Evolutionary conservation across 1,140 invertebrate species (phyloP), one percentile per base, ranked within the genome.

Genomic region (Oscheius sp.): DNA sequence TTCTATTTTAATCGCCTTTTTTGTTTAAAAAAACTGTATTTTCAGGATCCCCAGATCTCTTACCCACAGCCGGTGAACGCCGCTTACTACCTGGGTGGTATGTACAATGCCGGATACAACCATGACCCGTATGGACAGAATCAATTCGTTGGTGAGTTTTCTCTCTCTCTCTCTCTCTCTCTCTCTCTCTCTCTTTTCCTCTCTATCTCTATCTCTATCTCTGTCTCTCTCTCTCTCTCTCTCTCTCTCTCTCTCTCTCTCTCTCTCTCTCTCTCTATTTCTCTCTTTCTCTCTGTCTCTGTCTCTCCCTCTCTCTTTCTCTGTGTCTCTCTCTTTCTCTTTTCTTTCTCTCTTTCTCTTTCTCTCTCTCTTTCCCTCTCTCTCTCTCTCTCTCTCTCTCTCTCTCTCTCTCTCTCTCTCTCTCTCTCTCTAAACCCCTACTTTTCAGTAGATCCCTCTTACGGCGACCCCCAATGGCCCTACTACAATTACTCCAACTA

Each of bases 51-150:
- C 34, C 49, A 55, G 28, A 55, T 55, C 15, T 55, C 49, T 20
- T 61, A 58, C 32, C 49, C 49, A 38, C 58, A 73, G 34, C 73
- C 73, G 36, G 46, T 74, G 36, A 74, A 74, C 73, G 73, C 71
- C 35, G 55, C 73, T 55, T 74, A 68, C 67, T 74, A 74, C 45
- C 61, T 74, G 67, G 65, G 52, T 38, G 65, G 46, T 23, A 65
- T 61, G 63, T 73, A 66, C 55, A 73, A 71, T 71, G 52, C 69
- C 32, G 69, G 52, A 31, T 71, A 71, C 29, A 35, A 42, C 23
- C 69, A 71, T 58, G 69, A 71, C 31, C 69, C 69, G 34, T 71
- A 71, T 32, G 69, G 69, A 61, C 69, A 71, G 34, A 71, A 71
- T 65, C 59, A 31, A 18, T 71, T 63, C 23, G 64, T 71, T 63